phyloP scores from a whole-genome alignment of 2,797 vertebrate species.

The Tokudaia muenninki region DNA sequence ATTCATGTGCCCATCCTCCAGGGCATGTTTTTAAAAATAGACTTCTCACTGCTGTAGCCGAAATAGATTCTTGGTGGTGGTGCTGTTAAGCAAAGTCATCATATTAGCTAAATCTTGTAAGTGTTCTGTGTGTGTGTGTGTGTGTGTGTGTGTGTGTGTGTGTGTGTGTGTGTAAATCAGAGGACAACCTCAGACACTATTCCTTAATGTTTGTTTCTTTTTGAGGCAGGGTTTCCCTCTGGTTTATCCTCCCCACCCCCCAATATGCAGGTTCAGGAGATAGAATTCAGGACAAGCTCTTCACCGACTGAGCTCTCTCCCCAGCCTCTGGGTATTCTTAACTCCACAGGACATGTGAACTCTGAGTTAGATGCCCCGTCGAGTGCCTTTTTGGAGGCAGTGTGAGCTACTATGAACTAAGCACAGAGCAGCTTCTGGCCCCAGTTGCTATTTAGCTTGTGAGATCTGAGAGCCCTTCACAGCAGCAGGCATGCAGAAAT shows the following conservation, averaged over 20 bases:
- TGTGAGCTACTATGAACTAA: not conserved
- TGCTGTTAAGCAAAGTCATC: not conserved
- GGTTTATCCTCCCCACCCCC: not conserved
- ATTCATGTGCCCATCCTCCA: not conserved
- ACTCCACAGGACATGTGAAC: not conserved
- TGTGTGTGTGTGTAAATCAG: not conserved
- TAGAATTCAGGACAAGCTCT: not conserved
- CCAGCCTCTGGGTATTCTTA: not conserved
- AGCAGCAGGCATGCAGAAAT: not conserved
- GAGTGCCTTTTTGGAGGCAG: slow-evolving; percentile 14
- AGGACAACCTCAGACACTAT: not conserved
- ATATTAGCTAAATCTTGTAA: slow-evolving; percentile 2
- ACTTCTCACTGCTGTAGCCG: not conserved
- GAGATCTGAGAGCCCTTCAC: not conserved
- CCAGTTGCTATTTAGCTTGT: not conserved
- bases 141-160: too few relatives aligned
- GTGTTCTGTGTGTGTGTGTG: not conserved
- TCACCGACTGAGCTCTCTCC: not conserved
- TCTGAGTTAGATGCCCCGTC: not conserved
- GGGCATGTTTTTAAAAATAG: not conserved
- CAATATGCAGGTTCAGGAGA: not conserved
- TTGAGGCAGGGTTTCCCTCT: not conserved
- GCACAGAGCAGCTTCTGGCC: not conserved
- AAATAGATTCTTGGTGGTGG: not conserved
- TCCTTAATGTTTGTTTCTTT: not conserved